These are phyloP conservation scores for Nasonia vitripennis DNA, from an alignment of 1,140 invertebrate species.

Conservation along the genomic window DNA sequence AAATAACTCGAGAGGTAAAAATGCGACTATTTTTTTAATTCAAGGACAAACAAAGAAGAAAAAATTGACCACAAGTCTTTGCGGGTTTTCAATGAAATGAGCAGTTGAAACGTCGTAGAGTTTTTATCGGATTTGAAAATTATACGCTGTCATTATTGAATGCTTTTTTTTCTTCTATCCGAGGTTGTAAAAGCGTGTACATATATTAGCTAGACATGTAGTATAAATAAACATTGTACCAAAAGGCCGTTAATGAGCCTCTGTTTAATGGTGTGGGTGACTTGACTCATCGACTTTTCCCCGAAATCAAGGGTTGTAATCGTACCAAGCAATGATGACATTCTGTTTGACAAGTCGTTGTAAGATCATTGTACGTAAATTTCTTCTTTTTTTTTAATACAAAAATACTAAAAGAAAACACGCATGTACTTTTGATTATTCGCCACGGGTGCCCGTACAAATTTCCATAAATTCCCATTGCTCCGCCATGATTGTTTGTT, in stretches of 20 bases:
- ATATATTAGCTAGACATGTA: slow-evolving; percentile 42
- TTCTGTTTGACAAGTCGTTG: slow-evolving; percentile 25
- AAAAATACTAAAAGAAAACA: slow-evolving; percentile 33
- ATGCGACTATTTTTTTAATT: background rate
- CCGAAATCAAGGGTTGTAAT: slow-evolving; percentile 7
- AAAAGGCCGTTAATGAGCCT: slow-evolving; percentile 21
- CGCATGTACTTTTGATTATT: background rate
- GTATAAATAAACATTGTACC: slow-evolving; percentile 37
- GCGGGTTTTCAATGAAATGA: too few species aligned
- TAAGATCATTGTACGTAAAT: slow-evolving; percentile 42
- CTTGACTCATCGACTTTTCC: slow-evolving; percentile 11
- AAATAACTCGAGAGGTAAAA: background rate
- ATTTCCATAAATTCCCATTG: too few species aligned
- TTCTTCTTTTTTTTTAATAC: slow-evolving; percentile 36
- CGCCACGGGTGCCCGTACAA: background rate
- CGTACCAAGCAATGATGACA: slow-evolving; percentile 8
- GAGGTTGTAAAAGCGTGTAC: slow-evolving; percentile 38
- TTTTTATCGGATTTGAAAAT: background rate
- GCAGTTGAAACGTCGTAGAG: background rate
- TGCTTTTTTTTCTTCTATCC: slow-evolving; percentile 6
- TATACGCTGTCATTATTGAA: slow-evolving; percentile 19
- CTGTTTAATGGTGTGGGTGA: slow-evolving; percentile 41
- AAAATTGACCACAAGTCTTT: too few species aligned
- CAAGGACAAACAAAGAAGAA: background rate
- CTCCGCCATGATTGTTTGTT: background rate